Evolutionary conservation across 2,113 vertebrate species (phyloP), one percentile per base, ranked within the genome.

Genomic region (Rhinopithecus roxellana): DNA sequence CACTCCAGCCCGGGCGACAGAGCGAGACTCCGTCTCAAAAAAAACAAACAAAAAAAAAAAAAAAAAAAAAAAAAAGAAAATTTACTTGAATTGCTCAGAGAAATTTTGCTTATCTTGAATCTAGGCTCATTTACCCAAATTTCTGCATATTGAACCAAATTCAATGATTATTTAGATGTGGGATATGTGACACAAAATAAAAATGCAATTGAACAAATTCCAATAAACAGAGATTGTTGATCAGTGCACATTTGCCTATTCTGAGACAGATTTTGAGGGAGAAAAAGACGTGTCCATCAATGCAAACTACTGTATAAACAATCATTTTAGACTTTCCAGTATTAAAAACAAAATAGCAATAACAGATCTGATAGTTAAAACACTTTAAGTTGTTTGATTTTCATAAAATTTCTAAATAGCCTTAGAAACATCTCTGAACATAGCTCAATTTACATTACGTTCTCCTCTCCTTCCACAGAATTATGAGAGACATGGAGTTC

Each of bases 61-160:
- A 90, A 81, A 84, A 25, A 90, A 81, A 84, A 25, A 90, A 81
- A 84, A 25, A 90, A 81, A 84, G 8, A 25, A 90, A 81, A 84
- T 3, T 30, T 81, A 22, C 17, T 95, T 90, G 52, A 88, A 40
- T 57, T 69, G 16, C 40, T 94, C 43, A 90, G 10, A 86, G 38
- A 79, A 20, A 61, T 75, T 90, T 50, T 61, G 40, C 35, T 70
- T 32, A 90, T 32, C 9, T 9, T 23, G 20, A 43, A 5, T 70
- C 7, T 6, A 40, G 5, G 32, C 3, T 75, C 16, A 70, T 83
- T 94, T 77, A 83, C 18, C 17, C 20, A 90, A 69, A 72, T 27
- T 69, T 86, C 13, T 50, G 10, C 22, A 94, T 4, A n/a, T 38
- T 79, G 27, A 90, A 88, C 4, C 20, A 52, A 89, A 61, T 20